A percentile compares a stretch with the other conserved stretches of the same genome.
phyloP scores from a whole-genome alignment of 1,140 invertebrate species.

The Drosophila subpulchrella region DNA sequence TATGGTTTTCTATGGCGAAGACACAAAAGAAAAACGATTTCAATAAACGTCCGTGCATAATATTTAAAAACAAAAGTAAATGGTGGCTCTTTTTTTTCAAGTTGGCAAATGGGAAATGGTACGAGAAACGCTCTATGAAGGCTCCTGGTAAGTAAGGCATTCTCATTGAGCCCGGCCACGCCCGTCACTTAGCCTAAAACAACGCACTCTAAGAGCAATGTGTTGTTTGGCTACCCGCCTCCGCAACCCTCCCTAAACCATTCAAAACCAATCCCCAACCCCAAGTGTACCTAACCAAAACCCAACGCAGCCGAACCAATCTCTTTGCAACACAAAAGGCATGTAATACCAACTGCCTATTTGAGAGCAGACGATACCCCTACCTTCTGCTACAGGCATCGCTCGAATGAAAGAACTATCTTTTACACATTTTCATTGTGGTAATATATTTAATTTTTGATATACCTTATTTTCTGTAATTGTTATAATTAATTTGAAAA shows the following conservation, averaged over 20 bases:
- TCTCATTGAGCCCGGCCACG: constrained; percentile 61
- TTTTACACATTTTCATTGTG: too few species aligned
- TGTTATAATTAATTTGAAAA: too few species aligned
- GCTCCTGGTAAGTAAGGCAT: constrained; percentile 42
- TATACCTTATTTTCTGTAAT: too few species aligned
- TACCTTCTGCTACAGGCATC: constrained; percentile 10
- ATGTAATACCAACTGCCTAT: constrained; percentile 82
- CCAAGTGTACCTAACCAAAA: constrained; percentile 27
- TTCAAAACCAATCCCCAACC: constrained; percentile 18
- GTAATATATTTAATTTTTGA: too few species aligned
- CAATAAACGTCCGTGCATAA: constrained; percentile 82
- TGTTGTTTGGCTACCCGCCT: constrained; percentile 68
- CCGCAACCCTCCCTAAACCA: constrained; percentile 4
- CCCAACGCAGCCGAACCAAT: constrained; percentile 53
- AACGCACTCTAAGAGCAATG: constrained; percentile 79
- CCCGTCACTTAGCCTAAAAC: constrained; percentile 76
- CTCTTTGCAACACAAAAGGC: constrained; percentile 75
- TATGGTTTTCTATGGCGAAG: constrained; percentile 61
- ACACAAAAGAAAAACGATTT: constrained; percentile 68
- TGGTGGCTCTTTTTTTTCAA: constrained; percentile 46
- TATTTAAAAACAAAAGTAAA: constrained; percentile 69
- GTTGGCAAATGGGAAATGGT: constrained; percentile 23
- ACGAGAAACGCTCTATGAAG: constrained; percentile 5
- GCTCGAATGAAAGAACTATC: background rate
- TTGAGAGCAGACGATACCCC: constrained; percentile 27